Evolutionary conservation across 2,888 invertebrate species (phyloP).

Genomic region (Lithophane leautieri): DNA sequence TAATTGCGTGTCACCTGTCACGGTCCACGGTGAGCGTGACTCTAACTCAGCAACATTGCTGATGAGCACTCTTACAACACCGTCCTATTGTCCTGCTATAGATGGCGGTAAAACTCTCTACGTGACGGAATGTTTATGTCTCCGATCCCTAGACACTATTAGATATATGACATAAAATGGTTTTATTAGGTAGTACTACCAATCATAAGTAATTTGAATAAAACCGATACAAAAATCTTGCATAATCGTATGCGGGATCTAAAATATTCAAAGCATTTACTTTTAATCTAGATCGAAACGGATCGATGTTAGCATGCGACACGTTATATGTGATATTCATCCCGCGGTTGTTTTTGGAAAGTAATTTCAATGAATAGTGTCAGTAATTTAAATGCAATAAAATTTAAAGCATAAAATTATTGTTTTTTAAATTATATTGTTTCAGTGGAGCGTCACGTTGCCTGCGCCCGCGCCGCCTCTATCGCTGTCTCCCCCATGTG

Average conservation of each 20-base stretch:
- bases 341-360: conserved; percentile 47
- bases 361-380: conserved; percentile 53
- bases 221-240: conserved; percentile 62
- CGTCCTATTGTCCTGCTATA: conserved; percentile 87
- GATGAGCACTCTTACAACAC: conserved; percentile 80
- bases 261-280: conserved; percentile 37
- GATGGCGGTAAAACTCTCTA: conserved; percentile 84
- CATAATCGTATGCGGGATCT: conserved; percentile 55
- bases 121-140: conserved; percentile 89
- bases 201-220: no score
- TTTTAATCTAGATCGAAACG: conserved; percentile 38
- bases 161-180: conserved; percentile 75
- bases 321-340: conserved; percentile 42
- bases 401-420: no score
- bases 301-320: conserved; percentile 47
- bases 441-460: conserved; percentile 81
- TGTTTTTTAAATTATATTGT: conserved; percentile 64
- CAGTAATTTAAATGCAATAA: conserved; percentile 39
- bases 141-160: conserved; percentile 83
- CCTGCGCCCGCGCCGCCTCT: conserved; percentile 77
- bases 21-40: conserved; percentile 57
- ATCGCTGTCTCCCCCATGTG: conserved; percentile 81
- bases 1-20: conserved; percentile 73
- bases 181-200: conserved; percentile 39
- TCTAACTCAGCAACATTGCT: conserved; percentile 67